Evolutionary conservation across 2,888 invertebrate genomes (phyloP), one percentile per base, ranked within the genome.

Genomic region (Melanostoma scalare): DNA sequence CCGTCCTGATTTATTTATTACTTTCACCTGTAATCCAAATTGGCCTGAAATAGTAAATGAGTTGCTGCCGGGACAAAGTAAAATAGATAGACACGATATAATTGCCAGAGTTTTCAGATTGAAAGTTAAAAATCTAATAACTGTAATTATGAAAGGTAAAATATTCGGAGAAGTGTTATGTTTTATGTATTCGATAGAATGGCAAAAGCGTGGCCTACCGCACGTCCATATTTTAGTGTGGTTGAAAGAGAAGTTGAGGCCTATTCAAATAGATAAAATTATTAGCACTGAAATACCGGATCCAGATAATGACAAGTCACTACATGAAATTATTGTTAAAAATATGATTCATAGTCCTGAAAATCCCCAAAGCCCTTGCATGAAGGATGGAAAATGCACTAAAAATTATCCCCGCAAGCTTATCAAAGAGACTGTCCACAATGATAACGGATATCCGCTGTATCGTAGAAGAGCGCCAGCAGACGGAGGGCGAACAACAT

Each of bases 381-480:
- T 88, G 89, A 85, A 85, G 60, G 86, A 89, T 20, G 86, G 86
- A 0, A 78, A 81, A 55, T 92, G 91, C 85, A 84, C 87, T 0
- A 92, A 92, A 87, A 76, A 80, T 53, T 89, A 69, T 75, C 87
- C 88, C 35, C 55, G 85, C 56, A 6, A 31, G 53, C 86, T 88
- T 68, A 75, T 86, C 35, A 56, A 52, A 31, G 87, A 89, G 52
- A 89, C 89, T n/a, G n/a, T n/a, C n/a, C n/a, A 87, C n/a, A n/a
- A n/a, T 6, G 86, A 86, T 35, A 88, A 91, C 74, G 89, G 90
- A 44, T 90, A 91, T 79, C 89, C 89, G 71, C 20, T 77, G 38
- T 90, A 89, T 79, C 81, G 31, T 88, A 89, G 3, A 91, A 90
- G 90, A 77, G 81, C 20, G 85, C 89, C 44, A 88, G 88, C 1